Evolutionary conservation across 2,113 vertebrate genomes (phyloP).

Genomic region (Cynopterus brachyotis): DNA sequence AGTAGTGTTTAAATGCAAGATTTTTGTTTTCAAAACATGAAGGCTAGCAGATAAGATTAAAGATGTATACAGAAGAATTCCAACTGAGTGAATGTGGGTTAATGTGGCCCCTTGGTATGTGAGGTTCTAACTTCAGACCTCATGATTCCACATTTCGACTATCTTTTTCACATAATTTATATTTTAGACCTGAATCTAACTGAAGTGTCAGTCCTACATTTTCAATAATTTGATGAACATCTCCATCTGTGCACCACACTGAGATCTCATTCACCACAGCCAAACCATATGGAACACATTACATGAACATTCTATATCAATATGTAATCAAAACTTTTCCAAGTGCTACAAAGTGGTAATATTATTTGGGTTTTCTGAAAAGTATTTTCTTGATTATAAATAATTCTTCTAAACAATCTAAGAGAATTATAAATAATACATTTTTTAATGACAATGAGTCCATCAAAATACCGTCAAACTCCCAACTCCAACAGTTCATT

Average conservation of each 20-base stretch:
- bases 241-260: background rate
- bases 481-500: background rate
- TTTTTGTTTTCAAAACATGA: background rate
- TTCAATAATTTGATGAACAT: background rate
- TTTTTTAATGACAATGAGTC: background rate
- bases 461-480: background rate
- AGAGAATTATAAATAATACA: background rate
- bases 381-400: constrained; percentile 13
- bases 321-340: background rate
- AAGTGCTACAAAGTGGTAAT: background rate
- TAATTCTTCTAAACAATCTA: background rate
- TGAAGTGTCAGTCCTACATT: background rate
- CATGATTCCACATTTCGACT: background rate
- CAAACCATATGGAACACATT: background rate
- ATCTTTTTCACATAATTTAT: background rate
- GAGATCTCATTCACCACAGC: background rate
- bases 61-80: background rate
- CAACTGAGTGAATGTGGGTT: background rate
- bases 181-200: background rate
- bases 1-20: background rate
- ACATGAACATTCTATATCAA: background rate
- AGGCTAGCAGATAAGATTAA: background rate
- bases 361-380: background rate
- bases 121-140: background rate
- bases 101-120: background rate